These are phyloP conservation scores for Sebastes baramenuke DNA, from an alignment of 2,797 vertebrate genomes.

Conservation along the genomic window DNA sequence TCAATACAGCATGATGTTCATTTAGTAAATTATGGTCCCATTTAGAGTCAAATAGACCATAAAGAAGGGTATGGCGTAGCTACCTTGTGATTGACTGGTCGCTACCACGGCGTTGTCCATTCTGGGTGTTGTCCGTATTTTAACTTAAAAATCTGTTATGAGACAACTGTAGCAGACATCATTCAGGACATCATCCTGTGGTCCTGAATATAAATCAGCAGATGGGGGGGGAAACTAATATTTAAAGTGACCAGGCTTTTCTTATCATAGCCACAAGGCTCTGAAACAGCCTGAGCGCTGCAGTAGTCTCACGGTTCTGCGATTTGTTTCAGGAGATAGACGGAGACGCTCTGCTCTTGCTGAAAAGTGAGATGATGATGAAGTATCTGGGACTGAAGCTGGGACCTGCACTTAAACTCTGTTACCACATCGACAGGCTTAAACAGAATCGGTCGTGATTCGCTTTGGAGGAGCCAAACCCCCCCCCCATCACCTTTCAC, in stretches of 20 bases:
- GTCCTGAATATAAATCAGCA: background rate
- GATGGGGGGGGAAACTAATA: background rate
- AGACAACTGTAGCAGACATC: background rate
- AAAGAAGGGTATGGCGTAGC: rapidly evolving
- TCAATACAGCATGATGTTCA: too few species aligned
- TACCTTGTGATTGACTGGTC: too few species aligned
- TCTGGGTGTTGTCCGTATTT: too few species aligned
- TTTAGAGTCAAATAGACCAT: too few species aligned
- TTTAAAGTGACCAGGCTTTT: background rate
- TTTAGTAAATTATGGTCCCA: too few species aligned
- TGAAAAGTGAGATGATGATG: conserved; percentile 98
- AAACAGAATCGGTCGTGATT: conserved; percentile 91
- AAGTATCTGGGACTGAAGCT: conserved; percentile 97
- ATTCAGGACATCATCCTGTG: background rate
- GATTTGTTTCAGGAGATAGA: conserved; percentile 90
- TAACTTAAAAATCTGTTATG: background rate
- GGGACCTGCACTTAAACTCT: conserved; percentile 94
- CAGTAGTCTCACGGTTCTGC: background rate
- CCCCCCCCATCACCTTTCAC: background rate
- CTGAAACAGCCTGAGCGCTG: background rate
- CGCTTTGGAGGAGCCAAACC: background rate
- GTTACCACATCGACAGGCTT: conserved; percentile 96
- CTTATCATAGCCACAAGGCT: background rate
- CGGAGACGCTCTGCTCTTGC: conserved; percentile 91
- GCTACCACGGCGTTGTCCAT: too few species aligned